Conservation (phyloP, 2,888 invertebrate species). For the Mylabris sibirica region DNA sequence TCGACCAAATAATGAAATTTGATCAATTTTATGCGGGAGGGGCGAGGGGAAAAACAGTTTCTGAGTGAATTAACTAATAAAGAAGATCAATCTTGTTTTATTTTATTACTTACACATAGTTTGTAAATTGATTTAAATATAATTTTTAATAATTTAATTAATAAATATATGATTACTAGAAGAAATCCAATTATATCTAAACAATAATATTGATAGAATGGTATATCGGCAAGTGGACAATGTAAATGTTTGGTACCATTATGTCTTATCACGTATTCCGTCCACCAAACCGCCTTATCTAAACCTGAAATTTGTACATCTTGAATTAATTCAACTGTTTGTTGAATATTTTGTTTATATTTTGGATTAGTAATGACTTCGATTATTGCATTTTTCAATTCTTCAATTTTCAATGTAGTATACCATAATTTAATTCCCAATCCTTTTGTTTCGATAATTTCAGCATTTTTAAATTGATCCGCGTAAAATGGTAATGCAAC, state of each 20-base stretch:
- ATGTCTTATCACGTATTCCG: constrained; percentile 47
- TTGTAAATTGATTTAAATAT: constrained; percentile 8
- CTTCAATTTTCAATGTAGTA: constrained; percentile 36
- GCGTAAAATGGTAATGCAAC: constrained; percentile 42
- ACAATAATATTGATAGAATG: constrained; percentile 43
- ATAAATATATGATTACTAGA: constrained; percentile 11
- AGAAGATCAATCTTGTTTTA: constrained; percentile 8
- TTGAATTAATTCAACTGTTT: constrained; percentile 30
- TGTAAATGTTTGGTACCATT: constrained; percentile 46
- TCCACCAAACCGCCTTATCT: constrained; percentile 51
- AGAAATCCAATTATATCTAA: constrained; percentile 43
- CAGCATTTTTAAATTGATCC: constrained; percentile 43
- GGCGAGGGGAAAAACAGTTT: background rate
- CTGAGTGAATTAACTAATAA: background rate
- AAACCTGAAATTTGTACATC: constrained; percentile 46
- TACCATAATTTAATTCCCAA: constrained; percentile 40
- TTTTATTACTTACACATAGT: background rate
- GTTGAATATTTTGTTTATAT: constrained; percentile 39
- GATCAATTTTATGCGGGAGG: background rate
- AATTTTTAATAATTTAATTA: constrained; percentile 11
- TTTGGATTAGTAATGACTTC: constrained; percentile 47
- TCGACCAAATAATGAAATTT: constrained; percentile 49
- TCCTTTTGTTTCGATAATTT: constrained; percentile 39
- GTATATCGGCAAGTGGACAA: constrained; percentile 35
- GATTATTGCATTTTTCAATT: constrained; percentile 41